A percentile compares a stretch with the other conserved stretches of the same genome.
These are phyloP conservation scores for Hippocampus barbouri DNA, from an alignment of 2,113 vertebrate species.

Conservation along the genomic window DNA sequence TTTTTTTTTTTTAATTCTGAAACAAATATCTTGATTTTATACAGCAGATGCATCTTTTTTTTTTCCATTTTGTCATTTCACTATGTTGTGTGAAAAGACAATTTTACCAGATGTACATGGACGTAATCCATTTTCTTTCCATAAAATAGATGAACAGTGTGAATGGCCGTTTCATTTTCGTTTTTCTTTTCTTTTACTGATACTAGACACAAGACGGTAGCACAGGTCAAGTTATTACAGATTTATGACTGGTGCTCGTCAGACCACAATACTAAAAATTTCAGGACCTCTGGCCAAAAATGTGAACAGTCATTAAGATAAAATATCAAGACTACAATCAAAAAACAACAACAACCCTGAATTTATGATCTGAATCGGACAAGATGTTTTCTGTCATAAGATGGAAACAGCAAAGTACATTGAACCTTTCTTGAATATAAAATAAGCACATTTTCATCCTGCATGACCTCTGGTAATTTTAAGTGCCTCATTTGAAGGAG, in stretches of 20 bases:
- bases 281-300: background rate
- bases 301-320: background rate
- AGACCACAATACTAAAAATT: background rate
- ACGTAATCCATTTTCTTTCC: no score
- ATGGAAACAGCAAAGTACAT: conserved; percentile 12
- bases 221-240: background rate
- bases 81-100: no score
- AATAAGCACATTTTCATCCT: conserved; percentile 31
- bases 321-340: background rate
- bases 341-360: background rate
- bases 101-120: no score
- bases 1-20: background rate
- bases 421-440: conserved; percentile 52
- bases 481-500: conserved; percentile 58
- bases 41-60: background rate
- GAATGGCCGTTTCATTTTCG: background rate
- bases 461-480: conserved; percentile 37
- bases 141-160: background rate
- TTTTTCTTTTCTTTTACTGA: background rate
- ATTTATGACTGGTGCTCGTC: background rate
- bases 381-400: conserved; percentile 9
- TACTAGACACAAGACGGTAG: background rate
- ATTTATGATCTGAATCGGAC: background rate
- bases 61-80: no score
- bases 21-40: background rate